Evolutionary conservation across 2,113 vertebrate species (phyloP).

Genomic region (Perca fluviatilis): DNA sequence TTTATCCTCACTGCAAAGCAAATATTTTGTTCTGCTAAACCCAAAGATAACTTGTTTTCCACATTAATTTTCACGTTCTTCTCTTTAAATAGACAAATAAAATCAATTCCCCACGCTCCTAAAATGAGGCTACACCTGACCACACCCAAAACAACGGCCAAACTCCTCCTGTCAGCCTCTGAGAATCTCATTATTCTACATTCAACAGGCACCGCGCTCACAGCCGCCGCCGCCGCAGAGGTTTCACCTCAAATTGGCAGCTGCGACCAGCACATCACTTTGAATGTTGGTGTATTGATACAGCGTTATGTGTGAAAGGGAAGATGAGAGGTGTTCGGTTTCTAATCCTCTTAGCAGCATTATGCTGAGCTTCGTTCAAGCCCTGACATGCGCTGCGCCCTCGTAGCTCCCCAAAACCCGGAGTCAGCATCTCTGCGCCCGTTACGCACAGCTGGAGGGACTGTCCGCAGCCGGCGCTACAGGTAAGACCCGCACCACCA

Average conservation of each 20-base stretch:
- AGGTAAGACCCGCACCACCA: slow-evolving; percentile 55
- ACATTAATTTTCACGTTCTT: not conserved
- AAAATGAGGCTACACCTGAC: not conserved
- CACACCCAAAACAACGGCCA: not conserved
- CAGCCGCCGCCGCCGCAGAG: not conserved
- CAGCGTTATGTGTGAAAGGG: slow-evolving; percentile 56
- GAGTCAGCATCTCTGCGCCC: slow-evolving; percentile 74
- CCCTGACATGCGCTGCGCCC: slow-evolving; percentile 82
- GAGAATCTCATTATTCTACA: not conserved
- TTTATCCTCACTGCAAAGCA: not conserved
- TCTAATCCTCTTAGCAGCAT: slow-evolving; percentile 90
- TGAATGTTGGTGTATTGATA: slow-evolving; percentile 64
- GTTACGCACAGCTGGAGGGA: slow-evolving; percentile 72
- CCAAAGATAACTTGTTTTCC: not conserved
- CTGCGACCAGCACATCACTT: not conserved
- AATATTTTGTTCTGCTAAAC: not conserved
- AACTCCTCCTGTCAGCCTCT: not conserved
- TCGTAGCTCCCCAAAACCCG: slow-evolving; percentile 77
- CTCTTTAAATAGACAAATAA: rapidly evolving
- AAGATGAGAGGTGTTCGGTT: slow-evolving; percentile 60
- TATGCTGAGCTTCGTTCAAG: slow-evolving; percentile 84
- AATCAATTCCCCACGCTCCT: not conserved
- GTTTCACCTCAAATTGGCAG: not conserved
- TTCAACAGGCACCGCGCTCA: not conserved
- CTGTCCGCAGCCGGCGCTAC: slow-evolving; percentile 46